Percentiles rank a stretch among this genome's conserved stretches.
Conservation (phyloP, 64 coral and sea anemone species). For the Montipora cactus region DNA sequence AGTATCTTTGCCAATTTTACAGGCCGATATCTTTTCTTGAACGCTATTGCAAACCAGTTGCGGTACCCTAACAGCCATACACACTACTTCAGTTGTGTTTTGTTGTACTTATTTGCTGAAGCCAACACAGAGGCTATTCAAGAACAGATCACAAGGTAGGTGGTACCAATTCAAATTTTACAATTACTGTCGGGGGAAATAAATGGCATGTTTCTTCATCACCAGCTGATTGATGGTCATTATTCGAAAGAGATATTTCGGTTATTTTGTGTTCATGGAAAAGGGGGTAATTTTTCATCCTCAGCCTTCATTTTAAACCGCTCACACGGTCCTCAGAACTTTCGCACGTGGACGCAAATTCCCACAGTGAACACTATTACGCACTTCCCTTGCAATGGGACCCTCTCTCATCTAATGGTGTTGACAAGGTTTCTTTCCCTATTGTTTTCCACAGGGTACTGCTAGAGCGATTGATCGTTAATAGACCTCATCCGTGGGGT, state of each 20-base stretch:
- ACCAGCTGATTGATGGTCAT: no score
- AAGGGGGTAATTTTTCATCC: no score
- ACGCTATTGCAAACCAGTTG: conserved; percentile 96
- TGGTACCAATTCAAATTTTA: neutral
- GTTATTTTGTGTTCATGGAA: no score
- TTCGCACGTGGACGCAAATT: no score
- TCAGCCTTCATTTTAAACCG: neutral
- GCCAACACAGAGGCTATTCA: conserved; percentile 98
- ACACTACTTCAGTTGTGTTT: conserved; percentile 98
- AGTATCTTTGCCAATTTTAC: neutral
- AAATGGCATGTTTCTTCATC: neutral
- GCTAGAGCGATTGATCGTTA: conserved; percentile 94
- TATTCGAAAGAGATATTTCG: no score
- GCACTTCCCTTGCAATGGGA: neutral
- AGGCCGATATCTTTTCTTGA: conserved; percentile 98
- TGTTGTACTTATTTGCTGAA: conserved; percentile 97
- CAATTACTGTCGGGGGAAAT: neutral
- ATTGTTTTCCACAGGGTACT: conserved; percentile 71
- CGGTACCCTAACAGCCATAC: conserved; percentile 99
- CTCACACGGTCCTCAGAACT: no score
- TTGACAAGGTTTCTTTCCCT: neutral
- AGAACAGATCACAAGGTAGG: conserved; percentile 94
- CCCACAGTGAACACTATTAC: no score
- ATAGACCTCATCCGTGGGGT: conserved; percentile 98
- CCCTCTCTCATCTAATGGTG: no score